phyloP scores from a whole-genome alignment of 2,888 invertebrate species.

The Gisinianus flammeolus region DNA sequence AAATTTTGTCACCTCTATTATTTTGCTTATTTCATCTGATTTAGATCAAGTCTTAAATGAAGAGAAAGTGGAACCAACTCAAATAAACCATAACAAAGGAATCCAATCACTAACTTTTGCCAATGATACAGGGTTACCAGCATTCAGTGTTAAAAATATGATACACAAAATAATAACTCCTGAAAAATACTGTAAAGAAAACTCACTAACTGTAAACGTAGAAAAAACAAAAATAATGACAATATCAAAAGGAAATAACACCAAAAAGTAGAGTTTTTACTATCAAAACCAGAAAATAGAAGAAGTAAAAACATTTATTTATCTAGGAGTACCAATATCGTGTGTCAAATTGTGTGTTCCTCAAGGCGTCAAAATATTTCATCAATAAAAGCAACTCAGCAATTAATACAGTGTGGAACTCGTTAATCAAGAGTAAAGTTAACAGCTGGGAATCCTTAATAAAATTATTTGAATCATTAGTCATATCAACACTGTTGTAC shows the following conservation, averaged over 20 bases:
- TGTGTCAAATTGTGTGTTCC: too few species aligned
- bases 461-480: constrained; percentile 4
- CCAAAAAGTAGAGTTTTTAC: background rate
- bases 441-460: background rate
- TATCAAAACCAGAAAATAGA: background rate
- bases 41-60: background rate
- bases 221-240: background rate
- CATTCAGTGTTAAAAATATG: background rate
- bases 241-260: background rate
- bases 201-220: background rate
- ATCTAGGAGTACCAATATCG: too few species aligned
- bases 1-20: background rate
- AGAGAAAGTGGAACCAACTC: too few species aligned
- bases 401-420: background rate
- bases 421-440: background rate
- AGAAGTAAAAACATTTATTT: background rate
- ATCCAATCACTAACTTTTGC: background rate
- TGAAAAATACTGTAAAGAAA: background rate
- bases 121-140: background rate
- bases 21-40: background rate
- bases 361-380: background rate
- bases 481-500: background rate
- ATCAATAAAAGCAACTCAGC: background rate
- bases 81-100: background rate
- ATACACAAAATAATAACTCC: background rate